Percentiles rank a stretch among this genome's conserved stretches.
Evolutionary conservation across 2,797 vertebrate genomes (phyloP).

Genomic region (Intellagama lesueurii): DNA sequence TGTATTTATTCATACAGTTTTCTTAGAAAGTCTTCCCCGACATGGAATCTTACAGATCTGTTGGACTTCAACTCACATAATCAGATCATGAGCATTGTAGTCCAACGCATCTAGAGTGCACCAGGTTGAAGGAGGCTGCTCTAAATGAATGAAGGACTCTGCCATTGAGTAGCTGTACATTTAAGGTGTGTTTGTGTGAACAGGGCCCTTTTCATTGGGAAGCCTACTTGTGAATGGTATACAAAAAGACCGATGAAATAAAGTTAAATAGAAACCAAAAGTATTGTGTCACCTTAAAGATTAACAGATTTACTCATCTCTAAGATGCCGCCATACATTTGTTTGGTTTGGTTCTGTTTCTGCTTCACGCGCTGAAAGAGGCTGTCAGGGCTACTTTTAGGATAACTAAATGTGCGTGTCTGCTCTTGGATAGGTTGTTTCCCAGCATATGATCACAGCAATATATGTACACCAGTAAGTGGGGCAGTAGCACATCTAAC

Average conservation of each 20-base stretch:
- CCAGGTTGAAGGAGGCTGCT: not conserved
- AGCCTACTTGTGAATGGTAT: no score
- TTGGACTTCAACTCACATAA: not conserved
- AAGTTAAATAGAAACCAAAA: no score
- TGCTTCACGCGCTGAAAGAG: no score
- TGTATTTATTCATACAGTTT: not conserved
- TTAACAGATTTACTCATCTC: no score
- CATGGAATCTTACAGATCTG: not conserved
- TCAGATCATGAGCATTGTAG: not conserved
- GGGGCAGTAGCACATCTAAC: not conserved
- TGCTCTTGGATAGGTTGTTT: not conserved
- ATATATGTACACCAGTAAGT: not conserved
- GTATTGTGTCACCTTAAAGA: no score
- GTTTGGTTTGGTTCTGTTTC: no score
- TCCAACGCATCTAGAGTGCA: not conserved
- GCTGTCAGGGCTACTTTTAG: no score
- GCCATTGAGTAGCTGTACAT: not conserved
- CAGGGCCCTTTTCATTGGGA: no score
- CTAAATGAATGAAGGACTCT: not conserved
- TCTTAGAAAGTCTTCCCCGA: not conserved
- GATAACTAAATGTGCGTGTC: no score
- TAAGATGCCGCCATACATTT: no score
- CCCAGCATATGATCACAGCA: not conserved
- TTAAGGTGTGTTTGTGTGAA: not conserved
- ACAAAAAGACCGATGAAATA: no score